A percentile compares a stretch with the other conserved stretches of the same genome.
Evolutionary conservation across 2,888 invertebrate species (phyloP).

Genomic region (Drosophila dives): DNA sequence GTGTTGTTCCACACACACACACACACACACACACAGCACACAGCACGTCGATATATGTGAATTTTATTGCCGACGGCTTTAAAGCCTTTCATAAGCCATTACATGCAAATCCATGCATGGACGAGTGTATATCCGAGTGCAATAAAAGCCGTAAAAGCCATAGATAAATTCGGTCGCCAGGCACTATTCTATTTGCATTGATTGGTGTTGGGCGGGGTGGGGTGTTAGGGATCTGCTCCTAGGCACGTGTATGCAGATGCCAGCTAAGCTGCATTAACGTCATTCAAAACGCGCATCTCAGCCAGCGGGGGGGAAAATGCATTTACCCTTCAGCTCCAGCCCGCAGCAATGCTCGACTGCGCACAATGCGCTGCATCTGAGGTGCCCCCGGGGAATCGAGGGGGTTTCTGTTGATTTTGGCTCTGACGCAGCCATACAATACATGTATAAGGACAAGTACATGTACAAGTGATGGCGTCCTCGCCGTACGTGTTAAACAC

Average conservation of each 20-base stretch:
- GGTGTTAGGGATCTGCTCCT: neutral
- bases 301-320: constrained; percentile 36
- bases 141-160: constrained; percentile 33
- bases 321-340: neutral
- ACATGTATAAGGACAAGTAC: constrained; percentile 29
- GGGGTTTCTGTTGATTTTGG: constrained; percentile 59
- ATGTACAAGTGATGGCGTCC: constrained; percentile 37
- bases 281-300: constrained; percentile 66
- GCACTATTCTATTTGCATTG: constrained; percentile 45
- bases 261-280: constrained; percentile 72
- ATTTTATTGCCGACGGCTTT: constrained; percentile 40
- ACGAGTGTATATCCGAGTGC: constrained; percentile 6
- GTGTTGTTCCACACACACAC: constrained; percentile 22
- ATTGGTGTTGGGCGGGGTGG: constrained; percentile 5
- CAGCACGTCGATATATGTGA: constrained; percentile 17
- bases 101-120: constrained; percentile 7
- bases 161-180: constrained; percentile 12
- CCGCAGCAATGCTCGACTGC: constrained; percentile 44
- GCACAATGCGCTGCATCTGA: constrained; percentile 52
- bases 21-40: neutral
- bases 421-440: constrained; percentile 48
- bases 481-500: constrained; percentile 73
- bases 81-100: constrained; percentile 29
- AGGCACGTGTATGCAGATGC: constrained; percentile 43
- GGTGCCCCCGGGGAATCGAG: constrained; percentile 3